Evolutionary conservation across 2,113 vertebrate genomes (phyloP), one percentile per base, ranked within the genome.

Genomic region (Phylloscopus trochilus): DNA sequence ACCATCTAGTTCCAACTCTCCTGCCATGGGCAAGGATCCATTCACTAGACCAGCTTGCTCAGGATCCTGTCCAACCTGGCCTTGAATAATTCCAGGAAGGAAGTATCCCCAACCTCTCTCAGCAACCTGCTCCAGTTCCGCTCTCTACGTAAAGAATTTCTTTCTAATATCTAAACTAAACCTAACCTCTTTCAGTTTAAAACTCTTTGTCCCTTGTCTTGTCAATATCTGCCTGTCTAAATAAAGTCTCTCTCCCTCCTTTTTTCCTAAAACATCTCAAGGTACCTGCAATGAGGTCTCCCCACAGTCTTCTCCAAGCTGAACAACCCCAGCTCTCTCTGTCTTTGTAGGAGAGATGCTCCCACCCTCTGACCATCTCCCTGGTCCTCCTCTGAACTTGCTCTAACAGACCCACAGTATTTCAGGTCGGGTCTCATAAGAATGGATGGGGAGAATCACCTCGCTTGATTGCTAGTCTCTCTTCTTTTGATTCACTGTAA

Each of bases 231-330:
- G 15, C 19, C 30, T n/a, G 28, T 41, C 20, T n/a, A 39, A 79
- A 52, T 59, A 39, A 63, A 17, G 24, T 41, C n/a, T 15, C 6
- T 47, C 41, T 55, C 30, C 11, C 6, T 26, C 28, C 13, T 30
- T 63, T 55, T 78, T 41, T 41, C 4, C 13, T 31, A 30, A 62
- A 70, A 63, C 9, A 21, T 47, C n/a, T 63, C 14, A 17, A 55
- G 20, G 24, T 46, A 47, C 20, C 30, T 41, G 49, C 47, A 79
- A 14, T 47, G 56, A 70, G 10, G 7, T 63, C 8, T 47, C 41
- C 10, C 30, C 0, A 0, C 5, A 86, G 22, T 31, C 17, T 37
- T 70, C 47, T n/a, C 28, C 41, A 39, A 26, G 24, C 16, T 26
- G 41, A 55, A 55, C 9, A 55, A 31, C 2, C 3, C 9, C 41